phyloP scores from a whole-genome alignment of 1,140 invertebrate genomes.

The Bombus breviceps region DNA sequence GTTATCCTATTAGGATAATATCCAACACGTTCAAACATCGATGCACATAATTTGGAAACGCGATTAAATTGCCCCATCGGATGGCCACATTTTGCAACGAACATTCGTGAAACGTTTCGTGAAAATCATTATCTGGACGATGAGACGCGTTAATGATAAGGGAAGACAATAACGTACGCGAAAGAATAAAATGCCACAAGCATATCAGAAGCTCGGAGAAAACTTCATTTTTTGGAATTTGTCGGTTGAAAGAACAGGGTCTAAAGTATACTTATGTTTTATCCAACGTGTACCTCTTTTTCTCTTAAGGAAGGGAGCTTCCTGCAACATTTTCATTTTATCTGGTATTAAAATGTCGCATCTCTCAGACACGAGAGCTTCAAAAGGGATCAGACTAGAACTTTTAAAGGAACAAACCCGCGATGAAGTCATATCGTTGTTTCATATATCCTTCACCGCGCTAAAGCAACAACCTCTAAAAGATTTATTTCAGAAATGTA shows the following conservation, averaged over 20 bases:
- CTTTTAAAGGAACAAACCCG: neutral
- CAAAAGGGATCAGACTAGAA: neutral
- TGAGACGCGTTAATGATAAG: no score
- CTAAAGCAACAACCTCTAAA: neutral
- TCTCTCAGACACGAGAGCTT: neutral
- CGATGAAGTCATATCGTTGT: neutral
- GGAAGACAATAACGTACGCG: no score
- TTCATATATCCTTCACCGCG: neutral
- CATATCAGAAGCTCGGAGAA: neutral
- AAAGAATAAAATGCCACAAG: no score
- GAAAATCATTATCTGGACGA: no score
- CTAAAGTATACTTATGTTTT: neutral
- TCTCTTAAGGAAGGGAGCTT: neutral
- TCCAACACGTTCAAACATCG: no score
- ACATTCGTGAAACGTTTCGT: no score
- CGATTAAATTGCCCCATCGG: no score
- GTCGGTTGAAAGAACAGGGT: no score
- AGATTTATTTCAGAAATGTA: neutral
- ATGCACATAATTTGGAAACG: no score
- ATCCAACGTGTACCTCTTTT: neutral
- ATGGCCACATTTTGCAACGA: no score
- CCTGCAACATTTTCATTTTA: neutral
- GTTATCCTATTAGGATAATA: no score
- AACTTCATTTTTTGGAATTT: neutral
- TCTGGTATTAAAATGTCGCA: constrained; percentile 15